A percentile compares a stretch with the other conserved stretches of the same genome.
Evolutionary conservation across 2,113 vertebrate species (phyloP).

Genomic region (Zosterops japonicus): DNA sequence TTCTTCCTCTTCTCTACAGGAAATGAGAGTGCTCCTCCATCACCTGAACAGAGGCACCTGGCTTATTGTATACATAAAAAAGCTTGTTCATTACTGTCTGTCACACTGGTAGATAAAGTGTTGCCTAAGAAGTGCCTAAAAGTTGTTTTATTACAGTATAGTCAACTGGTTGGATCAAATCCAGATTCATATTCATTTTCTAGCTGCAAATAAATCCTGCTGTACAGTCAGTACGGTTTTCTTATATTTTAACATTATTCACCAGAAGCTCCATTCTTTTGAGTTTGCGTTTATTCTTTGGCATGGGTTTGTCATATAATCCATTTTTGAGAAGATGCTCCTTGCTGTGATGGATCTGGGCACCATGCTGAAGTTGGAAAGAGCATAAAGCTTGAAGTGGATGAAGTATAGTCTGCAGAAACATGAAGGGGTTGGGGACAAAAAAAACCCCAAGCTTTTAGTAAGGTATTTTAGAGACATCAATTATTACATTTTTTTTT

Average conservation of each 20-base stretch:
- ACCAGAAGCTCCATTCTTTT: conserved; percentile 94
- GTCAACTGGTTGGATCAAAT: background rate
- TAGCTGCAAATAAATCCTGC: conserved; percentile 30
- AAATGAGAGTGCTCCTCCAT: background rate
- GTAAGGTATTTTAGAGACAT: background rate
- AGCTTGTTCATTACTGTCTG: background rate
- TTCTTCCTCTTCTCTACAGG: background rate
- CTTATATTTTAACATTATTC: conserved; percentile 86
- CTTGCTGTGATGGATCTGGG: conserved; percentile 95
- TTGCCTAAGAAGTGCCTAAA: background rate
- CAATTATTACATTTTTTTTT: background rate
- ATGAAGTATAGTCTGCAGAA: conserved; percentile 84
- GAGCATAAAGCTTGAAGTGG: conserved; percentile 93
- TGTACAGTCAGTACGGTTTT: background rate
- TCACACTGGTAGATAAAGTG: background rate
- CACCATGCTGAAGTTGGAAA: conserved; percentile 95
- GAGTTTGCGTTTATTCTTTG: conserved; percentile 97
- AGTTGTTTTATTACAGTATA: background rate
- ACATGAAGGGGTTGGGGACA: background rate
- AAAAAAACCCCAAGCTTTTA: background rate
- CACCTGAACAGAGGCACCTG: conserved; percentile 1
- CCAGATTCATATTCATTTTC: conserved; percentile 8
- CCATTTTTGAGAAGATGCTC: conserved; percentile 93
- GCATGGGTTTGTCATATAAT: conserved; percentile 93
- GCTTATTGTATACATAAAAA: background rate